Conservation (phyloP, 2,113 vertebrate genomes). For the Tricholaema leucomelas region DNA sequence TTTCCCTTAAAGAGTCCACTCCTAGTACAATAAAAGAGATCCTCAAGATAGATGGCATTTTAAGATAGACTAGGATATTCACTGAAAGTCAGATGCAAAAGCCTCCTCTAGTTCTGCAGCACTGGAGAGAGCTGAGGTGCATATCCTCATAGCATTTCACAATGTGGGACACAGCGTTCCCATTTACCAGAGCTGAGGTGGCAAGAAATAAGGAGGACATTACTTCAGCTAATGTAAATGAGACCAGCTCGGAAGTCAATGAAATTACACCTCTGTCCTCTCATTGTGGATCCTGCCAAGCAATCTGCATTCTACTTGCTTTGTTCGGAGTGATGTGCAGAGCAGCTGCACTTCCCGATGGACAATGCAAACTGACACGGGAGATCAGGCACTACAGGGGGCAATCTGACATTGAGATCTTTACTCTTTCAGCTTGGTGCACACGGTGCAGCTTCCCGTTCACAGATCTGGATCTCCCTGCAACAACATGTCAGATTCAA, state of each 20-base stretch:
- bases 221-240: not conserved
- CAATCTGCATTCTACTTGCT: not conserved
- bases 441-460: not conserved
- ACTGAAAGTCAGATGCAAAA: not conserved
- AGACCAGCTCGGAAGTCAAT: not conserved
- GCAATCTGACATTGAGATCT: not conserved
- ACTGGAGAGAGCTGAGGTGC: not conserved
- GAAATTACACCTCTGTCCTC: not conserved
- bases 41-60: not conserved
- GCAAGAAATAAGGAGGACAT: not conserved
- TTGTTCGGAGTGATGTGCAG: not conserved
- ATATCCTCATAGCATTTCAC: not conserved
- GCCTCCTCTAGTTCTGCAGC: not conserved
- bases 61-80: not conserved
- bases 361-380: not conserved
- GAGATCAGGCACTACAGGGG: not conserved
- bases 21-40: not conserved
- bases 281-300: not conserved
- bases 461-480: not conserved
- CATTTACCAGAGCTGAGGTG: not conserved
- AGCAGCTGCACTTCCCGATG: not conserved
- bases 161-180: not conserved
- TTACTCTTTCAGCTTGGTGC: not conserved
- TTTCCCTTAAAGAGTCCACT: not conserved
- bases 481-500: not conserved